Conservation (phyloP, 53 echinoderm and acorn worm genomes). For the Arbacia lixula region DNA sequence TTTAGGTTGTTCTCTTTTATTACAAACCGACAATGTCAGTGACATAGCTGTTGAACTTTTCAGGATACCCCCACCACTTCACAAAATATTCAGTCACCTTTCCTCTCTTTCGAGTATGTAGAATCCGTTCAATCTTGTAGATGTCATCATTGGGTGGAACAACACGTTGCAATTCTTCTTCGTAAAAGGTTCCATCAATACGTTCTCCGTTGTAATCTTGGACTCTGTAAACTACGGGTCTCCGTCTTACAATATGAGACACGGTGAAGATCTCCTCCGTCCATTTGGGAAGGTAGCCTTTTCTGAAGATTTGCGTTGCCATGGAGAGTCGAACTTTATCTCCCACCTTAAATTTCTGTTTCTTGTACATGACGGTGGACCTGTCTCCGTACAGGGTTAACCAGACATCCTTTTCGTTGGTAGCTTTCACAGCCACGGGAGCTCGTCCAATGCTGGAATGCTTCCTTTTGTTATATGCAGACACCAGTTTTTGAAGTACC, state of each 20-base stretch:
- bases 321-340: slow-evolving; percentile 64
- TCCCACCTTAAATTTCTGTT: slow-evolving; percentile 17
- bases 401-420: slow-evolving; percentile 64
- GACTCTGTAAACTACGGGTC: slow-evolving; percentile 41
- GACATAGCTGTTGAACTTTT: slow-evolving; percentile 54
- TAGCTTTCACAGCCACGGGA: slow-evolving; percentile 32
- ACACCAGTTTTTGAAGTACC: slow-evolving; percentile 57
- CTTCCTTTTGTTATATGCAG: slow-evolving; percentile 57
- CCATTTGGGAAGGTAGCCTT: slow-evolving; percentile 75
- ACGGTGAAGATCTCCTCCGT: slow-evolving; percentile 74
- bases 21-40: not conserved
- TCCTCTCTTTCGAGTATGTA: slow-evolving; percentile 11
- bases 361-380: not conserved
- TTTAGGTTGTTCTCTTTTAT: not conserved
- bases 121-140: slow-evolving; percentile 52
- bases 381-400: slow-evolving; percentile 43
- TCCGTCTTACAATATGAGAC: not conserved
- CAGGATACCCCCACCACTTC: slow-evolving; percentile 56
- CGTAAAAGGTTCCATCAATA: slow-evolving; percentile 69
- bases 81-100: slow-evolving; percentile 39
- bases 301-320: slow-evolving; percentile 66
- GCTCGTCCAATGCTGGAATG: slow-evolving; percentile 65
- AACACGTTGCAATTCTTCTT: slow-evolving; percentile 63
- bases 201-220: slow-evolving; percentile 58
- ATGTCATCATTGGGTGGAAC: not conserved